Percentiles rank a stretch among this genome's conserved stretches.
phyloP scores from a whole-genome alignment of 23 tunicate species.

The Phallusia fumigata region DNA sequence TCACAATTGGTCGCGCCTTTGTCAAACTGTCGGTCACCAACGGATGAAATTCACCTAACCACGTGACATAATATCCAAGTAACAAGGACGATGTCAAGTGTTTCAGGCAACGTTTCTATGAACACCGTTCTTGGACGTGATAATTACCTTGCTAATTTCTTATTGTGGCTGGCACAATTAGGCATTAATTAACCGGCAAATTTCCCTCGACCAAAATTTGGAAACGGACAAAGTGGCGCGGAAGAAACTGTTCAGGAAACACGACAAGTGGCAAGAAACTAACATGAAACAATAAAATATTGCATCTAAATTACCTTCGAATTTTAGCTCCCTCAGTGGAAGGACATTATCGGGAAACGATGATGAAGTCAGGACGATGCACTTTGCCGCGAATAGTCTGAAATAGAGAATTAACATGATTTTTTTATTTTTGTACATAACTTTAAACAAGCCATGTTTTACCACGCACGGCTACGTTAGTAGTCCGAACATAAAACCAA shows the following conservation, averaged over 20 bases:
- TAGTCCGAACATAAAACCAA: too few relatives aligned
- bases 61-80: not conserved
- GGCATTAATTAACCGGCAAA: not conserved
- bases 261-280: too few relatives aligned
- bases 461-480: too few relatives aligned
- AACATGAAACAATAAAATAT: not conserved
- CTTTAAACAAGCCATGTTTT: too few relatives aligned
- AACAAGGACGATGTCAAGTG: conserved; percentile 6
- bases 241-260: too few relatives aligned
- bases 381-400: not conserved
- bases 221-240: too few relatives aligned
- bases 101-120: not conserved
- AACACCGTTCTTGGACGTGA: not conserved
- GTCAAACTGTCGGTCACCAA: conserved; percentile 7
- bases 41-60: not conserved
- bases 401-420: not conserved
- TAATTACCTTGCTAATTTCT: not conserved
- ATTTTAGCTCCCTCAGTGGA: not conserved
- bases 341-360: not conserved
- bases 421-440: too few relatives aligned
- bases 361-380: not conserved
- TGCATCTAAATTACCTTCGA: not conserved
- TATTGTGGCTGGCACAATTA: not conserved
- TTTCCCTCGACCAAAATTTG: not conserved
- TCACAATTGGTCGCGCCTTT: conserved; percentile 6